Evolutionary conservation across 2,113 vertebrate species (phyloP).

Genomic region (Notechis scutatus): DNA sequence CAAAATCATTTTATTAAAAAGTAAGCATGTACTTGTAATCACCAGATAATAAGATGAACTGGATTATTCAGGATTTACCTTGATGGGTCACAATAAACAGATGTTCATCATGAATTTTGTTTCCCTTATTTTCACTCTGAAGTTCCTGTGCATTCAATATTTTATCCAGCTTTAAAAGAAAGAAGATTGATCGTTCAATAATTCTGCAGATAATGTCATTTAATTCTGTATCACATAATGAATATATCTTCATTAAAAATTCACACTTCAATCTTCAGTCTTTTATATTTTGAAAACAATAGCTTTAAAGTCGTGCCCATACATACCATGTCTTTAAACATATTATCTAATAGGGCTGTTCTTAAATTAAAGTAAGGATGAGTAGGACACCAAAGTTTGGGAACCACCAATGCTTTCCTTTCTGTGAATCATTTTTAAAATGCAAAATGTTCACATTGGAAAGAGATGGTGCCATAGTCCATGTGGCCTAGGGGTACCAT

Average conservation of each 20-base stretch:
- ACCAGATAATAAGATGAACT: background rate
- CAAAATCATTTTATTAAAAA: background rate
- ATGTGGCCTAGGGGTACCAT: background rate
- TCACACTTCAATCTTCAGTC: background rate
- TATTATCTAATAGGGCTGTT: background rate
- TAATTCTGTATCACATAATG: background rate
- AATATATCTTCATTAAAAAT: background rate
- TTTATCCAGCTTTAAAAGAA: conserved; percentile 83
- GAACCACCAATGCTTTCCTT: background rate
- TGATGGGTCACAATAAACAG: conserved; percentile 98
- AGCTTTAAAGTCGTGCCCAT: background rate
- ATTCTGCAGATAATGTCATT: background rate
- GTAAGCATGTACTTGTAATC: background rate
- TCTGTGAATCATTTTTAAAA: background rate
- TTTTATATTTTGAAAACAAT: background rate
- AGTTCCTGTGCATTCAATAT: conserved; percentile 87
- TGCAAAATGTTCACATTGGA: background rate
- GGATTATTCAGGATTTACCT: conserved; percentile 68
- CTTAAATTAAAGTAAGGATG: background rate
- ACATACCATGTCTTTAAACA: background rate
- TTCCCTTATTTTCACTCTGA: conserved; percentile 88
- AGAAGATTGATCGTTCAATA: conserved; percentile 7
- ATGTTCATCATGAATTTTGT: conserved; percentile 95
- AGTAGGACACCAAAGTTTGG: background rate
- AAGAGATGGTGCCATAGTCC: background rate